Percentiles rank a stretch among this genome's conserved stretches.
Evolutionary conservation across 92 coral and sea anemone species (phyloP).

Genomic region (Isaurus tuberculatus): DNA sequence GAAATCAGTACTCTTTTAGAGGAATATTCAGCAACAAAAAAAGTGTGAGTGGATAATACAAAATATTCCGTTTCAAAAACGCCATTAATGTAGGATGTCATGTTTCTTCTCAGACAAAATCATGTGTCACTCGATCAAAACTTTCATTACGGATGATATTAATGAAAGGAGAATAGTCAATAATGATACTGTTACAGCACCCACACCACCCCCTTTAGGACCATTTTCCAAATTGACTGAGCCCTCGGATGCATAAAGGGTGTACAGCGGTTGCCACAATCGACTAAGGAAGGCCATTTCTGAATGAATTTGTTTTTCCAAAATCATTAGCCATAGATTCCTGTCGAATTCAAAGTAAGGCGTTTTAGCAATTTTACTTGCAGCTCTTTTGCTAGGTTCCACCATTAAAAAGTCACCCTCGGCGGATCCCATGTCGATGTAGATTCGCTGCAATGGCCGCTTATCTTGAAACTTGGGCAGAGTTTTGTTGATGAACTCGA

Average conservation of each 20-base stretch:
- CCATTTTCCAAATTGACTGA: constrained; percentile 11
- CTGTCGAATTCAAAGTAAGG: constrained; percentile 59
- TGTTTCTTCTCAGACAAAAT: neutral
- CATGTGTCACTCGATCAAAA: neutral
- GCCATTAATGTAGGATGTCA: too few species aligned
- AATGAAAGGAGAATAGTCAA: neutral
- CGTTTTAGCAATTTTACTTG: constrained; percentile 38
- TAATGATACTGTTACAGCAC: neutral
- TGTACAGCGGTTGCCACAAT: constrained; percentile 52
- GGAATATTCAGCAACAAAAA: too few species aligned
- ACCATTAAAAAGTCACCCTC: constrained; percentile 46
- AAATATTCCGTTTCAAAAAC: too few species aligned
- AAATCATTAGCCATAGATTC: constrained; percentile 56
- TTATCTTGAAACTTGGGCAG: constrained; percentile 38
- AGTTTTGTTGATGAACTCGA: constrained; percentile 50
- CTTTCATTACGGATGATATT: neutral
- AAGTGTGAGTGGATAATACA: too few species aligned
- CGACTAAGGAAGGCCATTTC: constrained; percentile 2
- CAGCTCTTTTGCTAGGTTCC: constrained; percentile 51
- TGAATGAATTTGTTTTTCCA: constrained; percentile 42
- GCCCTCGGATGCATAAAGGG: constrained; percentile 60
- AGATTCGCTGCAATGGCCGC: constrained; percentile 52
- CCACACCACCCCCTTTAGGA: neutral
- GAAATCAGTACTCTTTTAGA: too few species aligned
- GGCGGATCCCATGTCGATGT: constrained; percentile 57